phyloP scores from a whole-genome alignment of 2,888 invertebrate species.

The Parapristionchus giblindavisi region DNA sequence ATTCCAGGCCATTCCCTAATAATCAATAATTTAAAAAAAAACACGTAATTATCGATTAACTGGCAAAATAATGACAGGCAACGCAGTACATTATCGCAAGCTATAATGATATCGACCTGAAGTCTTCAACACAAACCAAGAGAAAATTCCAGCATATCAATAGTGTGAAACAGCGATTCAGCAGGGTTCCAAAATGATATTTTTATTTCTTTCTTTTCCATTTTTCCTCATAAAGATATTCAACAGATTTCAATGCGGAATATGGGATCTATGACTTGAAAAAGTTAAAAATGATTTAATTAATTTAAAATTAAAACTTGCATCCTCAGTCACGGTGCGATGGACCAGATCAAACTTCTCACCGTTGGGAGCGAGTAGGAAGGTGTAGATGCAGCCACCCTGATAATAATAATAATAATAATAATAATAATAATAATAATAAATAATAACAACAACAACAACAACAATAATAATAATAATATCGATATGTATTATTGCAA shows the following conservation, averaged over 20 bases:
- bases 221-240: not conserved
- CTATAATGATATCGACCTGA: too few relatives aligned
- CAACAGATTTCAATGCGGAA: too few relatives aligned
- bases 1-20: too few relatives aligned
- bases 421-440: not conserved
- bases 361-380: slow-evolving; percentile 75
- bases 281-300: slow-evolving; percentile 74
- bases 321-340: slow-evolving; percentile 77
- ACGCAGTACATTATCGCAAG: slow-evolving; percentile 21
- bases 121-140: too few relatives aligned
- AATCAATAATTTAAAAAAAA: not conserved
- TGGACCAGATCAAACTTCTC: slow-evolving; percentile 89
- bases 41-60: not conserved
- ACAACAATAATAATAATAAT: too few relatives aligned
- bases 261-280: too few relatives aligned
- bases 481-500: not conserved
- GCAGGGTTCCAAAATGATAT: too few relatives aligned
- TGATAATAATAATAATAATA: slow-evolving; percentile 33
- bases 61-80: not conserved
- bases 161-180: too few relatives aligned
- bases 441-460: too few relatives aligned
- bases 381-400: slow-evolving; percentile 69
- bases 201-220: too few relatives aligned
- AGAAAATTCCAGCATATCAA: too few relatives aligned
- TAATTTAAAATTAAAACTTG: slow-evolving; percentile 38